phyloP scores from a whole-genome alignment of 2,888 invertebrate species.

The Pinctada fucata region DNA sequence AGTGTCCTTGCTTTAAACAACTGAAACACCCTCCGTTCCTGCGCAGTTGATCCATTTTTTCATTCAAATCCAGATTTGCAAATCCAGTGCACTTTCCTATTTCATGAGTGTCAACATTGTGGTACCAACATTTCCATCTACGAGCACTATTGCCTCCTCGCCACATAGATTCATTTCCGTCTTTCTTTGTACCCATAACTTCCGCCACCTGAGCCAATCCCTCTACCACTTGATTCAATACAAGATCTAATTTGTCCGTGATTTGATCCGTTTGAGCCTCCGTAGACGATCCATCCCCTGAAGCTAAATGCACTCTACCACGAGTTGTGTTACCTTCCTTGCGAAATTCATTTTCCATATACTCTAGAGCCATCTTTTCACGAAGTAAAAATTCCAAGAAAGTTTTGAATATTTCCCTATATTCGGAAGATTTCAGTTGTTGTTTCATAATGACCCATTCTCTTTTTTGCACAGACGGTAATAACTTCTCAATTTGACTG shows the following conservation, averaged over 20 bases:
- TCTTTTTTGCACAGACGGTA: constrained; percentile 20
- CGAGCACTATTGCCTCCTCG: background rate
- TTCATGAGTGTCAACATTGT: constrained; percentile 25
- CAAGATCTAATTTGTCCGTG: background rate
- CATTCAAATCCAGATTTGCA: constrained; percentile 7
- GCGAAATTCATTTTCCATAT: constrained; percentile 11
- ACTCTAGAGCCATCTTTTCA: constrained; percentile 20
- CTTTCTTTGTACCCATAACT: background rate
- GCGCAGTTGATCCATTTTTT: constrained; percentile 13
- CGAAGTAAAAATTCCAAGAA: constrained; percentile 18
- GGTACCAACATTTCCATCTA: constrained; percentile 26
- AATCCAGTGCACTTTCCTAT: constrained; percentile 21
- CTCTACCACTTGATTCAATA: constrained; percentile 19
- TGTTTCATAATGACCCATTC: constrained; percentile 27
- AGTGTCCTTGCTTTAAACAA: constrained; percentile 8
- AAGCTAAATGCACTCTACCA: constrained; percentile 5
- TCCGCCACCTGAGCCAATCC: constrained; percentile 18
- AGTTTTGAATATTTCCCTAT: background rate
- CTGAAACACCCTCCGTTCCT: constrained; percentile 28
- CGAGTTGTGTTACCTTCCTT: background rate
- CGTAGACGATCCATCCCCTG: constrained; percentile 1
- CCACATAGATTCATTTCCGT: background rate
- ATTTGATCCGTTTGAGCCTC: constrained; percentile 2
- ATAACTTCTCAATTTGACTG: constrained; percentile 20
- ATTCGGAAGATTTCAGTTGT: background rate